Evolutionary conservation across 1,140 invertebrate genomes (phyloP), one percentile per base, ranked within the genome.

Genomic region (Drosophila kurseongensis): DNA sequence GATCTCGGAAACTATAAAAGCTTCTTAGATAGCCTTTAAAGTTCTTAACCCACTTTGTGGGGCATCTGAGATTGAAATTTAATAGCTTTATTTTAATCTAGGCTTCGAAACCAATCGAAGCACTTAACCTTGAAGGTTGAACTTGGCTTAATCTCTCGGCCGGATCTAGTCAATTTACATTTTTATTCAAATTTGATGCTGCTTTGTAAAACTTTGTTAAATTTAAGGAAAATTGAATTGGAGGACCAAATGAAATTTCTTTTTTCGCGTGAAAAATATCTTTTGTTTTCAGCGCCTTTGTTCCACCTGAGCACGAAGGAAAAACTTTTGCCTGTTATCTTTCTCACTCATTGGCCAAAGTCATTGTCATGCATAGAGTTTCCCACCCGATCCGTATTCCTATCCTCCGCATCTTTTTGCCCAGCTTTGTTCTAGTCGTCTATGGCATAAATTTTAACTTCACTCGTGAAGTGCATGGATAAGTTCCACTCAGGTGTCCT

Each of bases 311-410:
- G 66, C 51, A 50, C 29, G 44, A 29, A 36, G 14, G 41, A 47
- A 16, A 72, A 72, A 71, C 68, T 72, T 71, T 57, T 57, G 35
- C 23, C 68, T 42, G 65, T 69, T 75, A 44, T 66, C 54, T 75
- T 66, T 58, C 54, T 67, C 50, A 58, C 73, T 76, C 54, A 76
- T 76, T 76, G 61, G 54, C 61, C 61, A 56, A 55, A 76, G 72
- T 76, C 73, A 76, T 76, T 76, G 73, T 76, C 73, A 76, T 76
- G 72, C 73, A 76, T 76, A 76, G 73, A 76, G 72, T 73, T 73
- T 76, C 47, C 29, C 61, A 59, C 40, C 41, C 44, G 35, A 38
- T 60, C 29, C 23, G 16, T 10, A 16, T 9, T 18, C 23, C n/a
- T 35, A 44, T n/a, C 8, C 35, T 12, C 48, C 14, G 38, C 40